Evolutionary conservation across 2,113 vertebrate species (phyloP), one percentile per base, ranked within the genome.

Genomic region (Porphyrio hochstetteri): DNA sequence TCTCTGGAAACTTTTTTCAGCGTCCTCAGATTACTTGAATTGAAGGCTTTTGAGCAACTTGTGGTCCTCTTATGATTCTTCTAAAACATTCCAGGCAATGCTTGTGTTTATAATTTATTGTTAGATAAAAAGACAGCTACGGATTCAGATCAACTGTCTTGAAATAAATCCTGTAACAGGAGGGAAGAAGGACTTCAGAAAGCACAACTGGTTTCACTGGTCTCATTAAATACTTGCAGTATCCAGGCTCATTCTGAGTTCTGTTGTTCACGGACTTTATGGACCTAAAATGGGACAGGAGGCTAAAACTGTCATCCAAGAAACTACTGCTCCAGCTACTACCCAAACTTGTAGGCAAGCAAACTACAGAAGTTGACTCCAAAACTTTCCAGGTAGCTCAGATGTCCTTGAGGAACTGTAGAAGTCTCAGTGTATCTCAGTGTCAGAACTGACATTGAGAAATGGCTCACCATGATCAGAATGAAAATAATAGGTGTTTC

Each of bases 21-120:
- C 5, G 13, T 95, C 84, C 90, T 92, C 85, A 74, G 64, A 81
- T 95, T 91, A 86, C 91, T 91, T 90, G 84, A 95, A 74, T 90
- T 93, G 42, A 75, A 94, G 65, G 13, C 80, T 93, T 96, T 92
- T 94, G 90, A 96, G 81, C 56, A 96, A 92, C 83, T 93, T 94
- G 65, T 82, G 92, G 92, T 95, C 50, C 87, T 93, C 36, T 31
- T 36, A 60, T 92, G 76, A 88, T 86, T 86, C 44, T 86, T 87
- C 44, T 40, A 72, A 91, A 92, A 65, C 78, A 79, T 96, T 95
- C 93, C 91, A 96, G 67, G 50, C 80, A 87, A 75, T 69, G 40
- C 31, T 92, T 50, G 44, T 82, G 69, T 89, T 96, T 87, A 69
- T 94, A 93, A 95, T 95, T 94, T 86, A 83, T 94, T 96, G 65